Evolutionary conservation across 2,797 vertebrate genomes (phyloP), one percentile per base, ranked within the genome.

Genomic region (Trachops cirrhosus): DNA sequence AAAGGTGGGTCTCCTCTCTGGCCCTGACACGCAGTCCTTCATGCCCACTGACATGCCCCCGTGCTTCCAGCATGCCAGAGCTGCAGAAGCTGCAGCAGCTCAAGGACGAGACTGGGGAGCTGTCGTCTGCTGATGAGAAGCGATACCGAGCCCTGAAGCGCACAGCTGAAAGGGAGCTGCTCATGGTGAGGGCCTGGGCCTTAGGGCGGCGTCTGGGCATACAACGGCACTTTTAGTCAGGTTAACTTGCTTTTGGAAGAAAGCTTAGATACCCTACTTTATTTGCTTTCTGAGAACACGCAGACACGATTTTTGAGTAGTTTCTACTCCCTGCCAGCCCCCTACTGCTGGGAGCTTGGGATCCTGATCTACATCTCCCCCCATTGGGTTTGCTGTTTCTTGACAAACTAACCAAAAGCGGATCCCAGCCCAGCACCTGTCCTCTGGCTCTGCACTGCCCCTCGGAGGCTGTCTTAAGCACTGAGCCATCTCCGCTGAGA

Each of bases 61-160:
- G 6, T 86, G 12, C 21, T 90, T 79, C 0, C 96, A 99, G 99
- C 95, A 99, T 99, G 99, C 99, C 99, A 0, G 99, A 99, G 97
- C 99, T 99, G 48, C 99, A 99, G 98, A 99, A 99, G 84, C 98
- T 99, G n/a, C 99, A 99, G 97, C 99, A 99, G 98, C 98, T 99
- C 91, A 99, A 99, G 98, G 99, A 99, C 37, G 99, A 99, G 97
- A 99, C 99, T 0, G 99, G 99, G 39, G 99, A 99, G 71, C 98
- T 99, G 95, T 99, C 99, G 0, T 99, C 99, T 0, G 99, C 99
- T 0, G 99, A 99, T 7, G 99, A 99, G 98, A 99, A 99, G 85
- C 99, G 99, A 46, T 99, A 99, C 98, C 98, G 99, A 67, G 99
- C 99, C 0, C 98, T 99, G 97, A 99, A 99, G 78, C 99, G 99